Conservation (phyloP, 2,113 vertebrate genomes). For the Lampris megalopsis region DNA sequence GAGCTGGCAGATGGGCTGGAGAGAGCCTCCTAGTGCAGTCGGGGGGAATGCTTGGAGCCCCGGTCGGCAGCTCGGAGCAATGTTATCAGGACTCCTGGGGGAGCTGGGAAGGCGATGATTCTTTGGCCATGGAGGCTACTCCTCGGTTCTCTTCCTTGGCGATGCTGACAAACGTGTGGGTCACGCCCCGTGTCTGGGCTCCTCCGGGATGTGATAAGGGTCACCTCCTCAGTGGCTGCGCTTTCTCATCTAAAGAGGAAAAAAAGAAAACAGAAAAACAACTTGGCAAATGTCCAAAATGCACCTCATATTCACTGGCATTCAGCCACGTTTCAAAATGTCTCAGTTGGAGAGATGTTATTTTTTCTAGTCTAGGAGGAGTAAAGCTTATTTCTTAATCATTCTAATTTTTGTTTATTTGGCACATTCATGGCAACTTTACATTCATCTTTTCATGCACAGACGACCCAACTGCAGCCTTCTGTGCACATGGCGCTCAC, state of each 20-base stretch:
- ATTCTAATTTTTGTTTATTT: slow-evolving; percentile 40
- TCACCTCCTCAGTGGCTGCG: slow-evolving; percentile 50
- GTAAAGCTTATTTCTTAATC: slow-evolving; percentile 6
- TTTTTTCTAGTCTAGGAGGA: slow-evolving; percentile 27
- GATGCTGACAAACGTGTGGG: slow-evolving; percentile 53
- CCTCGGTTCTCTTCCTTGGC: slow-evolving; percentile 57
- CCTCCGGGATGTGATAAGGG: slow-evolving; percentile 62
- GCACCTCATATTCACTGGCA: slow-evolving; percentile 26
- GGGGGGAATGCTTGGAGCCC: slow-evolving; percentile 56
- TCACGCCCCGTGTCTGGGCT: slow-evolving; percentile 59
- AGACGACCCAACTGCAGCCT: slow-evolving; percentile 25
- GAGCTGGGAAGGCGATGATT: slow-evolving; percentile 73
- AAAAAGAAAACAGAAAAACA: slow-evolving; percentile 51
- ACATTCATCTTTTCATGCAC: slow-evolving; percentile 42
- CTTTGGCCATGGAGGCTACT: slow-evolving; percentile 53
- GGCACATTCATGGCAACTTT: slow-evolving; percentile 32
- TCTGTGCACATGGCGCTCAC: neutral
- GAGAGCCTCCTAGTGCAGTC: slow-evolving; percentile 84
- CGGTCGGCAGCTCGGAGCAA: slow-evolving; percentile 81
- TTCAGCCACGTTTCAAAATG: slow-evolving; percentile 43
- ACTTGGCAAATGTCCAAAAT: slow-evolving; percentile 29
- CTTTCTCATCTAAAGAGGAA: slow-evolving; percentile 68
- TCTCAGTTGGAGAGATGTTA: slow-evolving; percentile 30
- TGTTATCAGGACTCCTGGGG: slow-evolving; percentile 72
- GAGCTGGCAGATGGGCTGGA: slow-evolving; percentile 67